phyloP scores from a whole-genome alignment of 2,797 vertebrate species.

The Pseudomugil gertrudae region DNA sequence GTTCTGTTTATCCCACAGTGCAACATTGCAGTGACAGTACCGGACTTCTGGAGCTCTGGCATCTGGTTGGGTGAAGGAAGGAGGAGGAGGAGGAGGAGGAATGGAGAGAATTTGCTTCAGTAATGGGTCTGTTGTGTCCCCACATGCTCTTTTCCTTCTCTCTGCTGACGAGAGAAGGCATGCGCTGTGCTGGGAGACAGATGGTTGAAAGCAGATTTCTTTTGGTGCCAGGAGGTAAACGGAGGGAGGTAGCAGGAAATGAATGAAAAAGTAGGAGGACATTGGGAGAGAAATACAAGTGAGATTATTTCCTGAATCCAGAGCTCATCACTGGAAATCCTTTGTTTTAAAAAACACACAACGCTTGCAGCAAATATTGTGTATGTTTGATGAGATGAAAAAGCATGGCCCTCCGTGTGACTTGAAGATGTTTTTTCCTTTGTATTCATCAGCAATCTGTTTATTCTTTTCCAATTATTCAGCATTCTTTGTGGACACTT shows the following conservation, averaged over 20 bases:
- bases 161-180: slow-evolving; percentile 51
- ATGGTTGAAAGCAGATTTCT: slow-evolving; percentile 73
- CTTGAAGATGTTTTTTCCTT: slow-evolving; percentile 3
- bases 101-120: slow-evolving; percentile 42
- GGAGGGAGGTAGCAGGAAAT: slow-evolving; percentile 41
- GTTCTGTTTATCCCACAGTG: slow-evolving; percentile 47
- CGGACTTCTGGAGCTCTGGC: slow-evolving; percentile 28
- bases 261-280: slow-evolving; percentile 46
- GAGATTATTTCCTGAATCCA: slow-evolving; percentile 47
- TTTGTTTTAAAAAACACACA: slow-evolving; percentile 47
- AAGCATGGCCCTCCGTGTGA: not conserved
- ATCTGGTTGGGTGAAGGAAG: slow-evolving; percentile 54
- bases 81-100: slow-evolving; percentile 21
- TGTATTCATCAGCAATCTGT: not conserved
- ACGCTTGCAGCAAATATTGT: not conserved
- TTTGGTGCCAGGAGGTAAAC: slow-evolving; percentile 52
- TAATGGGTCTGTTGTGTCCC: slow-evolving; percentile 58
- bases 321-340: slow-evolving; percentile 24
- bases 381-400: slow-evolving; percentile 18
- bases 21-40: slow-evolving; percentile 23
- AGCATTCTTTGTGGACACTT: not conserved
- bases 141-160: slow-evolving; percentile 45
- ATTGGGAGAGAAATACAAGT: slow-evolving; percentile 46
- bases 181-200: slow-evolving; percentile 68
- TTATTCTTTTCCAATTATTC: not conserved